phyloP scores from a whole-genome alignment of 1,140 invertebrate genomes.

The Medauroidea extradentata region DNA sequence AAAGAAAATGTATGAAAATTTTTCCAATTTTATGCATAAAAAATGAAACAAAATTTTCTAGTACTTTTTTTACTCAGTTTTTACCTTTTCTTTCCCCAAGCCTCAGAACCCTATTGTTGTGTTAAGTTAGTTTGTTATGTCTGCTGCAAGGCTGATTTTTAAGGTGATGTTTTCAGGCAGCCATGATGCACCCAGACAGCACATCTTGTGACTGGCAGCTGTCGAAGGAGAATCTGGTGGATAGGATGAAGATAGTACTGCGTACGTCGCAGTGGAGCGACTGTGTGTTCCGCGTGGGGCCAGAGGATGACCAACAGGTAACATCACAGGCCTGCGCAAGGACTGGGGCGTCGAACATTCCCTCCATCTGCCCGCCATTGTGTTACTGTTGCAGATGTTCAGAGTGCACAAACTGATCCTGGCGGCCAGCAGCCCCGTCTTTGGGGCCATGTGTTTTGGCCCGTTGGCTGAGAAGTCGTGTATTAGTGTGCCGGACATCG shows the following conservation, averaged over 20 bases:
- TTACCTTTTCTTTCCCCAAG: no score
- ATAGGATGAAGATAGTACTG: neutral
- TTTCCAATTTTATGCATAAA: no score
- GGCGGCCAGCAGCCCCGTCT: conserved; percentile 64
- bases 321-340: neutral
- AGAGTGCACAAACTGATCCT: conserved; percentile 64
- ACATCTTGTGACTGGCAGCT: conserved; percentile 3
- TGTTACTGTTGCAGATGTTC: conserved; percentile 28
- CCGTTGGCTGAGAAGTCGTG: conserved; percentile 45
- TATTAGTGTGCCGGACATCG: conserved; percentile 26
- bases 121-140: no score
- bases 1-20: no score
- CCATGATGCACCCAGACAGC: no score
- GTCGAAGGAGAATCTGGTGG: conserved; percentile 5
- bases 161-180: no score
- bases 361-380: no score
- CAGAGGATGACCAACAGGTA: conserved; percentile 4
- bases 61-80: no score
- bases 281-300: conserved; percentile 7
- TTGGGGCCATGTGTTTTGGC: conserved; percentile 69
- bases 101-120: no score
- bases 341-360: no score
- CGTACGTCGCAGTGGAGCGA: conserved; percentile 13
- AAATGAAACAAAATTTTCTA: no score
- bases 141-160: no score